These are phyloP conservation scores for Tapera naevia DNA, from an alignment of 2,797 vertebrate species.

Conservation along the genomic window DNA sequence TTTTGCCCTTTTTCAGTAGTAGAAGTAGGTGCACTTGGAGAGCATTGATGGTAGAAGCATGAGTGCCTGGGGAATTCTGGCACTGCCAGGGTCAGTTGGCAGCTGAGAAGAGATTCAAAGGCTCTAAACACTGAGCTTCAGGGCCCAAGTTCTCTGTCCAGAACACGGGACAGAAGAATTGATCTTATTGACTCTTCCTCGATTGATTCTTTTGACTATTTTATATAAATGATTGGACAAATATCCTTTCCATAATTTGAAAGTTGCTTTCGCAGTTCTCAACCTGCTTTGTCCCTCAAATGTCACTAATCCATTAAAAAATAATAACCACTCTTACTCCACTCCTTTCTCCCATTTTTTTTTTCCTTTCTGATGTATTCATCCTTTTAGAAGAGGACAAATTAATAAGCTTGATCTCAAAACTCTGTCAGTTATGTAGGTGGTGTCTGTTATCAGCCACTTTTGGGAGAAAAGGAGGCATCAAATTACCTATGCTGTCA, in stretches of 20 bases:
- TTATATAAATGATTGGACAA: neutral
- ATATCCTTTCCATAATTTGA: neutral
- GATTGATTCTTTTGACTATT: neutral
- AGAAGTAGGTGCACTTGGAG: constrained; percentile 52
- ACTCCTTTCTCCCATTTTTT: neutral
- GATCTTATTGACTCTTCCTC: neutral
- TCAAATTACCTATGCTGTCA: neutral
- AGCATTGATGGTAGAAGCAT: constrained; percentile 27
- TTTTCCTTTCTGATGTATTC: neutral
- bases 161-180: neutral
- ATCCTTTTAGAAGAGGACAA: neutral
- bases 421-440: neutral
- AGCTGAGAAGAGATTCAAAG: constrained; percentile 30
- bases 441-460: neutral
- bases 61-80: constrained; percentile 48
- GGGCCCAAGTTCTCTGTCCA: neutral
- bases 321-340: neutral
- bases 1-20: constrained; percentile 43
- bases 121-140: constrained; percentile 5
- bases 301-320: neutral
- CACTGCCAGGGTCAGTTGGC: constrained; percentile 19
- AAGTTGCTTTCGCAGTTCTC: neutral
- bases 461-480: neutral
- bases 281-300: neutral
- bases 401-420: neutral